Evolutionary conservation across 2,888 invertebrate species (phyloP).

Genomic region (Agrochola macilenta): DNA sequence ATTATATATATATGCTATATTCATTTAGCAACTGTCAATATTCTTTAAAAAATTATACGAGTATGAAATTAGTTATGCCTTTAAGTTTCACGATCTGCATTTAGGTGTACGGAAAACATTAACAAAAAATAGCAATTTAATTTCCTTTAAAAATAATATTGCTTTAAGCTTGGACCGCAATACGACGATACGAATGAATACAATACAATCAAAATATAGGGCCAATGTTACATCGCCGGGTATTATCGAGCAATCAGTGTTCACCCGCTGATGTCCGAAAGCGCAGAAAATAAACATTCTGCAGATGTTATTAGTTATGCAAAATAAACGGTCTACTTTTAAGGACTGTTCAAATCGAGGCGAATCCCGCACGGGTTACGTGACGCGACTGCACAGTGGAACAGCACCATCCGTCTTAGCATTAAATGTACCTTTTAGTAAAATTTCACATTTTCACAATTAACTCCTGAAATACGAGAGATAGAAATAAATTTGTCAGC

Average conservation of each 20-base stretch:
- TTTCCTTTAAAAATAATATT: background rate
- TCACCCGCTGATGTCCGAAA: slow-evolving; percentile 29
- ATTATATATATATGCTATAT: background rate
- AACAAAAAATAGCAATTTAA: no score
- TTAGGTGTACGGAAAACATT: background rate
- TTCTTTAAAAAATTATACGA: background rate
- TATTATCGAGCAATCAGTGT: slow-evolving; percentile 58
- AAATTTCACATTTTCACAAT: no score
- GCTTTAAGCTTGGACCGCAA: slow-evolving; percentile 18
- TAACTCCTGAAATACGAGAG: no score
- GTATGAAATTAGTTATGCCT: background rate
- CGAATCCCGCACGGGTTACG: no score
- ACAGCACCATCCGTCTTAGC: no score
- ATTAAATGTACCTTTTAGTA: no score
- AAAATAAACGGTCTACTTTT: background rate
- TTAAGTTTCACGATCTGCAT: background rate
- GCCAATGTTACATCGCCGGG: slow-evolving; percentile 47
- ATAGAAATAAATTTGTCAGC: no score
- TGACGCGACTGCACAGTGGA: no score
- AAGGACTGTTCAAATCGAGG: no score
- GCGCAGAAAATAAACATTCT: slow-evolving; percentile 20
- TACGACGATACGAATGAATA: slow-evolving; percentile 5
- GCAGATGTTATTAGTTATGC: no score
- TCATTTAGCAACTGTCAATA: background rate
- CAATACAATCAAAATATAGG: slow-evolving; percentile 44